Conservation (phyloP, 2,113 vertebrate species). For the Ictalurus furcatus region DNA sequence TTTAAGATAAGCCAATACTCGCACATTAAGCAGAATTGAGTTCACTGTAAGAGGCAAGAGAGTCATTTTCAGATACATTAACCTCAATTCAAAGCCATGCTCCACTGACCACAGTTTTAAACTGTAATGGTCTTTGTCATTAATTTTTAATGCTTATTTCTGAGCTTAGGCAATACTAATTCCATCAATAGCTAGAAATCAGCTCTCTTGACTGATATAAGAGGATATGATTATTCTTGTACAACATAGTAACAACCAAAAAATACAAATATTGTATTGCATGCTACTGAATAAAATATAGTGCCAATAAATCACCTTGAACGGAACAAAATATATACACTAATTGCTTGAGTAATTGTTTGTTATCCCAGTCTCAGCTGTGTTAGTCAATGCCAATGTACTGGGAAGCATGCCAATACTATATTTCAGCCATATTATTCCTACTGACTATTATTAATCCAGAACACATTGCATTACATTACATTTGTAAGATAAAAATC, state of each 20-base stretch:
- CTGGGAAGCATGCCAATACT: background rate
- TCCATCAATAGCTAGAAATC: conserved; percentile 47
- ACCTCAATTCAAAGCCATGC: conserved; percentile 39
- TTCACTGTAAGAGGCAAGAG: conserved; percentile 43
- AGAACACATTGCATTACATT: background rate
- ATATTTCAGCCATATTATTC: background rate
- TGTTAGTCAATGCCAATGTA: background rate
- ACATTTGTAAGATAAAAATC: background rate
- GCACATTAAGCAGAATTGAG: conserved; percentile 54
- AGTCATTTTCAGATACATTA: conserved; percentile 62
- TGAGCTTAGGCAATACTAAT: conserved; percentile 55
- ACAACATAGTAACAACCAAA: background rate
- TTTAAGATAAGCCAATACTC: conserved; percentile 51
- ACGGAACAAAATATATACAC: background rate
- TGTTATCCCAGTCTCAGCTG: background rate
- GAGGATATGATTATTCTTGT: background rate
- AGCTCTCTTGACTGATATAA: background rate
- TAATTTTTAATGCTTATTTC: background rate
- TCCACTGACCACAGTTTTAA: conserved; percentile 40
- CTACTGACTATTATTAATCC: background rate
- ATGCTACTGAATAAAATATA: background rate
- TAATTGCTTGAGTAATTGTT: conserved; percentile 19
- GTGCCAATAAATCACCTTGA: background rate
- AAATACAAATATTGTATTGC: background rate
- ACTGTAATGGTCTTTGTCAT: conserved; percentile 54